Conservation (phyloP, 2,113 vertebrate species). For the Garra rufa region DNA sequence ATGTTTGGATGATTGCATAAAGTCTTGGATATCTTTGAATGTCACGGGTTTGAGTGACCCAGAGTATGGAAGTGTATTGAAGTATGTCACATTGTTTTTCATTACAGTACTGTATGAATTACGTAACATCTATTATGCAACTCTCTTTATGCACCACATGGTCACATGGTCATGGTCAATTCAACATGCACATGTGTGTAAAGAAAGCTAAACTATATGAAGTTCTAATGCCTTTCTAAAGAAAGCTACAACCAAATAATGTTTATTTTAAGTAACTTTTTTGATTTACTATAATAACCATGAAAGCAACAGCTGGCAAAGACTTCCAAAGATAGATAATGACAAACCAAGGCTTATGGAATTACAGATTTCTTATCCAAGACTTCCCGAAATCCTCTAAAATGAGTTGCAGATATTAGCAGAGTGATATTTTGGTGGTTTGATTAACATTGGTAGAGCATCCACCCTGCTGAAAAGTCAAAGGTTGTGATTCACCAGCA, state of each 20-base stretch:
- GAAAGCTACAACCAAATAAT: background rate
- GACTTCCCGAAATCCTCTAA: background rate
- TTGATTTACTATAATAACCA: background rate
- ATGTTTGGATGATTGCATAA: background rate
- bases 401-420: background rate
- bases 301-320: background rate
- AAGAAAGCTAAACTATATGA: background rate
- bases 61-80: background rate
- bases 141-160: background rate
- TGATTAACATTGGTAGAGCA: background rate
- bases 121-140: too few species aligned
- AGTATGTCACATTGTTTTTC: background rate
- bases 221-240: too few species aligned
- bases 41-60: background rate
- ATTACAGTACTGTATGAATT: background rate
- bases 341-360: background rate
- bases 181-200: background rate
- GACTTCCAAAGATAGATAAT: background rate
- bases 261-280: background rate
- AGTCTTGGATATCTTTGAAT: background rate
- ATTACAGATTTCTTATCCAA: background rate
- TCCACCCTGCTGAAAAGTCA: background rate
- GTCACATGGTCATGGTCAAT: background rate
- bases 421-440: background rate
- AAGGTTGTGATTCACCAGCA: background rate